These are phyloP conservation scores for Isurus oxyrinchus DNA, from an alignment of 2,113 vertebrate species.

Conservation along the genomic window DNA sequence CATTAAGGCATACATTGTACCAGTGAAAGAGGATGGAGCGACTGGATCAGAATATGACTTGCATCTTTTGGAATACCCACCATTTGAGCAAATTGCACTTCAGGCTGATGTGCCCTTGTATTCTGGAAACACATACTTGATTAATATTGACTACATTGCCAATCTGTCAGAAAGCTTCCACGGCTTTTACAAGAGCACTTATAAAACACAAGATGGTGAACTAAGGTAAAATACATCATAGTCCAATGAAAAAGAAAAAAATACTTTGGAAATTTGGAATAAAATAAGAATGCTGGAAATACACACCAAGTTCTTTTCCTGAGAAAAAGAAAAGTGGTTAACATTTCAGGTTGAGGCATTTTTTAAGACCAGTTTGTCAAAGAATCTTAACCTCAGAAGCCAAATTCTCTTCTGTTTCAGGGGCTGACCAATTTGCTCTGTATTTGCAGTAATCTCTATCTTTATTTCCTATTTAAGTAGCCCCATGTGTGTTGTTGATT, in stretches of 20 bases:
- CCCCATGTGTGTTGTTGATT: neutral
- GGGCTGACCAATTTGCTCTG: neutral
- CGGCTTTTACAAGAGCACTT: slow-evolving; percentile 85
- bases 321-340: neutral
- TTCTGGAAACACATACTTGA: slow-evolving; percentile 55
- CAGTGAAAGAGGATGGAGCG: slow-evolving; percentile 42
- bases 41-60: slow-evolving; percentile 27
- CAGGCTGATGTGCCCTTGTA: slow-evolving; percentile 52
- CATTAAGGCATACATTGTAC: slow-evolving; percentile 48
- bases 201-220: slow-evolving; percentile 67
- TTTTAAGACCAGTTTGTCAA: neutral
- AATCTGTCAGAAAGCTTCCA: slow-evolving; percentile 71
- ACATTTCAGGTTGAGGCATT: neutral
- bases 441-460: neutral
- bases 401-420: neutral
- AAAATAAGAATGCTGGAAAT: neutral
- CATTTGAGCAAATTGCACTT: slow-evolving; percentile 69
- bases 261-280: neutral
- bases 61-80: slow-evolving; percentile 60
- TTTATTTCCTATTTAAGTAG: neutral
- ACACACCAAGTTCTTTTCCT: neutral
- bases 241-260: neutral
- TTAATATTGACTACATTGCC: slow-evolving; percentile 63
- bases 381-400: neutral
- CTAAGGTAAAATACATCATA: slow-evolving; percentile 61